phyloP scores from a whole-genome alignment of 2,888 invertebrate species.

The Allygus modestus region DNA sequence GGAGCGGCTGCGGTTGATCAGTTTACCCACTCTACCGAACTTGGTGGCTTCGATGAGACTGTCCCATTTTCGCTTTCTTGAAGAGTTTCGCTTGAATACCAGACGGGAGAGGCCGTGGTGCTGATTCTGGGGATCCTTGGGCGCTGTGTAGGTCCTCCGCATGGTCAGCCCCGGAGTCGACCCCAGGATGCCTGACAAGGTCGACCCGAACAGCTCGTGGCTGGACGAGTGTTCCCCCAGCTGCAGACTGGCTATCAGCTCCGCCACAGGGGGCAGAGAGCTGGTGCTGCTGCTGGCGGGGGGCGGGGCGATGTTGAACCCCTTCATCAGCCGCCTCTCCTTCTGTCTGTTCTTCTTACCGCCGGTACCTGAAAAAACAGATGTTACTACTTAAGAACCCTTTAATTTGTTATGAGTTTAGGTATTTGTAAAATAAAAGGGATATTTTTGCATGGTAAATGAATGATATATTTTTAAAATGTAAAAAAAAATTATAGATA shows the following conservation, averaged over 20 bases:
- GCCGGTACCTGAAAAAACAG: constrained; percentile 81
- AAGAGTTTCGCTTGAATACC: constrained; percentile 66
- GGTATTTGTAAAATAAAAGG: too few relatives aligned
- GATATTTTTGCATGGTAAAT: too few relatives aligned
- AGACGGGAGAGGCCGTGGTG: constrained; percentile 68
- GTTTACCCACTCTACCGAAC: constrained; percentile 86
- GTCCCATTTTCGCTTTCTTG: constrained; percentile 74
- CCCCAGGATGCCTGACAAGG: constrained; percentile 81
- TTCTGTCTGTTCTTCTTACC: constrained; percentile 96
- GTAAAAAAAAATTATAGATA: neutral
- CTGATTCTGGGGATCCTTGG: constrained; percentile 61
- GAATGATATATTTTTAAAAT: too few relatives aligned
- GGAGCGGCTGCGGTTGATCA: constrained; percentile 87
- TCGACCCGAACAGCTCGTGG: constrained; percentile 82
- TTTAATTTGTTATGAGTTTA: too few relatives aligned
- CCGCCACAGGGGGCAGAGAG: constrained; percentile 68
- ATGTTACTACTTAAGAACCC: neutral
- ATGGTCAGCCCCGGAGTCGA: constrained; percentile 68
- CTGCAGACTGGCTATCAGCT: constrained; percentile 76
- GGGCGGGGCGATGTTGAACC: constrained; percentile 92
- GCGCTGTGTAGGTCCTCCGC: constrained; percentile 67
- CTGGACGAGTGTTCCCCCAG: constrained; percentile 66
- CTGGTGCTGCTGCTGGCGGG: constrained; percentile 76
- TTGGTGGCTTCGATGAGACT: constrained; percentile 93
- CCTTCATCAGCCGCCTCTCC: constrained; percentile 95